Conservation (phyloP, 2,797 vertebrate genomes). For the Hozukius guyotensis region DNA sequence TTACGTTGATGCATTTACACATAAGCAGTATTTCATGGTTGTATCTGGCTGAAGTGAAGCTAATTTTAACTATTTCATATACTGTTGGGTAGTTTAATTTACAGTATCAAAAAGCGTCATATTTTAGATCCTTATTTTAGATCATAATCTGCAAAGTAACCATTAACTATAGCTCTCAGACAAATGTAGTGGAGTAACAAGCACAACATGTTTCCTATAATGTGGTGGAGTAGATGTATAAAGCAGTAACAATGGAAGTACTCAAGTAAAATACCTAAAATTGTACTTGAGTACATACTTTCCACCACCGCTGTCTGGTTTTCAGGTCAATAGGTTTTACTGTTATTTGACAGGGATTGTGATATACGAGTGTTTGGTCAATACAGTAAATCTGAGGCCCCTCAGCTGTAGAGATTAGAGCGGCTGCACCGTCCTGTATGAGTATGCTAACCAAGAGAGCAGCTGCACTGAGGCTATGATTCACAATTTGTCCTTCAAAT, state of each 20-base stretch:
- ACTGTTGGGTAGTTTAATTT: neutral
- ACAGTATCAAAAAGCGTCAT: neutral
- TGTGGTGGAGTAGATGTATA: neutral
- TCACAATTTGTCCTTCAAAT: slow-evolving; percentile 71
- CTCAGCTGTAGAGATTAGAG: slow-evolving; percentile 7
- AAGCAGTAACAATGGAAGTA: neutral
- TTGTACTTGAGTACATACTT: neutral
- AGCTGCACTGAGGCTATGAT: slow-evolving; percentile 46
- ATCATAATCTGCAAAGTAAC: neutral
- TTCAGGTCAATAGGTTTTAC: slow-evolving; percentile 21
- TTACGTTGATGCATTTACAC: neutral
- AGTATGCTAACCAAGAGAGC: slow-evolving; percentile 15
- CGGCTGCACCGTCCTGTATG: neutral
- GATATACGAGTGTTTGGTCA: slow-evolving; percentile 23
- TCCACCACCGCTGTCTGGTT: neutral
- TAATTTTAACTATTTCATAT: neutral
- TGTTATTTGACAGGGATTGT: neutral
- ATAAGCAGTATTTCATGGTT: neutral
- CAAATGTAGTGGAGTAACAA: neutral
- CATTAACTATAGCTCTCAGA: neutral
- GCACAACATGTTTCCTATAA: neutral
- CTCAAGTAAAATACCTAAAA: neutral
- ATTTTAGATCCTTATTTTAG: neutral
- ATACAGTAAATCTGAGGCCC: slow-evolving; percentile 40
- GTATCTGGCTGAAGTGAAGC: neutral